Percentiles rank a stretch among this genome's conserved stretches.
These are phyloP conservation scores for Calosoma granatense DNA, from an alignment of 1,140 invertebrate species.

Conservation along the genomic window DNA sequence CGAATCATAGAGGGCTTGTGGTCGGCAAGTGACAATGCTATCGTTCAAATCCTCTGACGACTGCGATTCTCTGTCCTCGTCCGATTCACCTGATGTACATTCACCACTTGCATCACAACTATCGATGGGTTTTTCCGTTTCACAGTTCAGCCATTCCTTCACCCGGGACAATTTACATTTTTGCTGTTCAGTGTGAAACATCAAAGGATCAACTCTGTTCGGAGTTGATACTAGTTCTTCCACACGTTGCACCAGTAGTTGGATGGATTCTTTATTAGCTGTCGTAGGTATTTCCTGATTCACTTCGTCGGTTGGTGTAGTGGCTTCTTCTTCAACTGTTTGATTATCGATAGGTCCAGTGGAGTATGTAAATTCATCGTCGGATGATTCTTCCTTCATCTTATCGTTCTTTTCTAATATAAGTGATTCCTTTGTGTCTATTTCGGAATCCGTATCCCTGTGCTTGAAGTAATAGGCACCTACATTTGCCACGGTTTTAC, in stretches of 20 bases:
- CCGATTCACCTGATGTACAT: constrained; percentile 70
- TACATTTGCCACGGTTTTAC: constrained; percentile 43
- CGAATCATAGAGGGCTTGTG: constrained; percentile 36
- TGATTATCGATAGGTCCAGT: constrained; percentile 33
- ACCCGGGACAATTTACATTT: constrained; percentile 51
- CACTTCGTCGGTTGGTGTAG: constrained; percentile 28
- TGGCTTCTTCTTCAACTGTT: constrained; percentile 14
- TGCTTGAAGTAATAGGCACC: constrained; percentile 77
- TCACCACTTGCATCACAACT: constrained; percentile 82
- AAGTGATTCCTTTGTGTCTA: constrained; percentile 26
- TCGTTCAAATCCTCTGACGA: constrained; percentile 62
- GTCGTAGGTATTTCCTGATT: constrained; percentile 23
- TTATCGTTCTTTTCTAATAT: constrained; percentile 31
- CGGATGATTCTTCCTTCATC: constrained; percentile 50
- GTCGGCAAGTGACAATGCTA: constrained; percentile 50
- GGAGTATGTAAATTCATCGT: constrained; percentile 63
- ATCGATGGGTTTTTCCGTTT: constrained; percentile 31
- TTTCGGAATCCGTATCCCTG: constrained; percentile 70
- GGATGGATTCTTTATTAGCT: constrained; percentile 40
- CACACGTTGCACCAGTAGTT: constrained; percentile 55
- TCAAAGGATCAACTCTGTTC: constrained; percentile 29
- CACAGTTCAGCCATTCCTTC: constrained; percentile 54
- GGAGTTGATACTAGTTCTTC: constrained; percentile 53
- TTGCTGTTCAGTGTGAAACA: constrained; percentile 31
- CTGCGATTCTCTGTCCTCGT: constrained; percentile 54